phyloP scores from a whole-genome alignment of 2,888 invertebrate genomes.

The Dicycla oo region DNA sequence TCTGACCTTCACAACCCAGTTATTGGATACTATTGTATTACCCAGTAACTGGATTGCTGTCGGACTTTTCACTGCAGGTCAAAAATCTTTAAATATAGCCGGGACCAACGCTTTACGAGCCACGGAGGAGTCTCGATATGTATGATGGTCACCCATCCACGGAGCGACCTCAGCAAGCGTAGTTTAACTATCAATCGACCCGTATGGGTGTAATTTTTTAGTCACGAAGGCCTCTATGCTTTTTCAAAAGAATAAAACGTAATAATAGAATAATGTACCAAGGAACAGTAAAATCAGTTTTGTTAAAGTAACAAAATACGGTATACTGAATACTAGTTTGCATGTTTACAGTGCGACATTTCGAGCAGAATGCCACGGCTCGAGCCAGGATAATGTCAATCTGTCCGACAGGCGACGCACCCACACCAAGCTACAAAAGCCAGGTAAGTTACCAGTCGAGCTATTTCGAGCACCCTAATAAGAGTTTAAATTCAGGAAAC shows the following conservation, averaged over 20 bases:
- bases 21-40: neutral
- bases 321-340: conserved; percentile 61
- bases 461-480: conserved; percentile 39
- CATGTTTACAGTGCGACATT: conserved; percentile 69
- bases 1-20: neutral
- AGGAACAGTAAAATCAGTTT: conserved; percentile 19
- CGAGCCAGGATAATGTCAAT: conserved; percentile 71
- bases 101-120: neutral
- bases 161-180: neutral
- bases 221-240: neutral
- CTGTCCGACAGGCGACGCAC: conserved; percentile 57
- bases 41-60: too few species aligned
- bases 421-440: conserved; percentile 55
- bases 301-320: conserved; percentile 41
- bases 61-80: neutral
- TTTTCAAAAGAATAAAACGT: neutral
- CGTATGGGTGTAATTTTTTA: neutral
- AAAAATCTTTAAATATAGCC: neutral
- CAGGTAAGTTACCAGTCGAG: conserved; percentile 46
- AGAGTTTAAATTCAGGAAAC: neutral
- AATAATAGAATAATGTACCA: conserved; percentile 15
- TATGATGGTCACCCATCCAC: neutral
- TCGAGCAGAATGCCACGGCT: conserved; percentile 68
- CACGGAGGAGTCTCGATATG: neutral
- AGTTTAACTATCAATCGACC: neutral